Conservation (phyloP, 2,797 vertebrate genomes). For the Danio kyathit region DNA sequence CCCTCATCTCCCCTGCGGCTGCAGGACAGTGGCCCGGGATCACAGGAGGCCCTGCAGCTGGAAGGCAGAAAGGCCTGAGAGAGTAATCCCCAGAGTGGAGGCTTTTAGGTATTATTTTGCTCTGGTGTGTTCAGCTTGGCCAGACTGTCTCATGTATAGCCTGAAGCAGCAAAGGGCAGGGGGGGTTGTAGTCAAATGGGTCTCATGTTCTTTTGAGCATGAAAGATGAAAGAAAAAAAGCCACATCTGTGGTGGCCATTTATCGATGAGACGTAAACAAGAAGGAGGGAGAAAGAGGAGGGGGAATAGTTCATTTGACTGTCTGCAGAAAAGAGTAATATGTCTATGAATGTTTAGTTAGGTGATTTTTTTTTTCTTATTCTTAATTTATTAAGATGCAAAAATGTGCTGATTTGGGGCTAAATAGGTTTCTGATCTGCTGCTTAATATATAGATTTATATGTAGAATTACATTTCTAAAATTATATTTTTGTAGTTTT, state of each 20-base stretch:
- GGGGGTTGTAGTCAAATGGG: constrained; percentile 67
- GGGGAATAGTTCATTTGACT: neutral
- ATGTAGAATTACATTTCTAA: too few species aligned
- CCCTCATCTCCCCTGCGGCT: constrained; percentile 53
- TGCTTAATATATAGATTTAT: neutral
- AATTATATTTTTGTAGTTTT: too few species aligned
- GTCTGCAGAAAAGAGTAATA: neutral
- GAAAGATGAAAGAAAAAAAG: constrained; percentile 63
- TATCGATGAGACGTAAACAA: constrained; percentile 66
- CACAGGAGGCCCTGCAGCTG: constrained; percentile 64
- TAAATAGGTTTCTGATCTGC: neutral
- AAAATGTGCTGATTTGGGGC: neutral
- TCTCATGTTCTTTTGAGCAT: constrained; percentile 67
- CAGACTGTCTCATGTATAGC: constrained; percentile 69
- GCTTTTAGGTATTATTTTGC: constrained; percentile 66
- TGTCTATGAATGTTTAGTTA: neutral
- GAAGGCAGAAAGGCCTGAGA: constrained; percentile 55
- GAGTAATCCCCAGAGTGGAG: constrained; percentile 55
- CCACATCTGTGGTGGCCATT: constrained; percentile 65
- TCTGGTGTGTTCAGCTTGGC: constrained; percentile 61
- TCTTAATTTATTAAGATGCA: neutral
- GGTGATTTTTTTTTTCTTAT: neutral
- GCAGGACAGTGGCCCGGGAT: constrained; percentile 64
- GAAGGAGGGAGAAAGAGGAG: constrained; percentile 7
- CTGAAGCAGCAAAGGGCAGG: constrained; percentile 59